phyloP scores from a whole-genome alignment of 2,888 invertebrate genomes.

The Erebia ligea region DNA sequence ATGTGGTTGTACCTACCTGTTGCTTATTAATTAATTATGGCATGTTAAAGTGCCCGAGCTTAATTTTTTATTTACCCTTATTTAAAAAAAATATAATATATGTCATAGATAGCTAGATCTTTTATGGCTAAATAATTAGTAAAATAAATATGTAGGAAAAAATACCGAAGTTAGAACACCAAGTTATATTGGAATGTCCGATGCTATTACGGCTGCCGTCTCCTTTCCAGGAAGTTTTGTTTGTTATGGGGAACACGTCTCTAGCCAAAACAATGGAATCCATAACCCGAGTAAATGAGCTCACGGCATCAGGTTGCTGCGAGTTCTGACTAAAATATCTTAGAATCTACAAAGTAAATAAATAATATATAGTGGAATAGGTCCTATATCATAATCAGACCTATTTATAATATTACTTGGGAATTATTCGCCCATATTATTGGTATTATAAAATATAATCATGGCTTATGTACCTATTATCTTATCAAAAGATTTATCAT shows the following conservation, averaged over 20 bases:
- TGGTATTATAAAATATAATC: no score
- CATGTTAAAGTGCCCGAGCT: no score
- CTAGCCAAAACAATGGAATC: conserved; percentile 50
- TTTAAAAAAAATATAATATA: no score
- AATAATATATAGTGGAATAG: background rate
- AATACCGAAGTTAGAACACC: conserved; percentile 10
- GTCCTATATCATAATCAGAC: background rate
- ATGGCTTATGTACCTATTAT: no score
- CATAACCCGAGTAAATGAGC: conserved; percentile 40
- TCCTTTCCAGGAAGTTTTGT: conserved; percentile 44
- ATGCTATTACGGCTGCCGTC: conserved; percentile 35
- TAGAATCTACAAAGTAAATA: background rate
- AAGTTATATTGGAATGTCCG: conserved; percentile 36
- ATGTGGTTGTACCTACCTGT: no score
- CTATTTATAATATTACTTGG: no score
- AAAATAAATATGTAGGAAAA: conserved; percentile 1
- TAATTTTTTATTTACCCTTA: no score
- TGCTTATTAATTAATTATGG: no score
- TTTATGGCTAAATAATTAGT: background rate
- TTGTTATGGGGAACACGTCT: conserved; percentile 51
- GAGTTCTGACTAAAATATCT: conserved; percentile 13
- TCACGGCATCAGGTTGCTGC: conserved; percentile 45
- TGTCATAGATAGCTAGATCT: no score
- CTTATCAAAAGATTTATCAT: no score
- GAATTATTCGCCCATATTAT: no score